These are phyloP conservation scores for Bettongia penicillata DNA, from an alignment of 2,113 vertebrate genomes.

Conservation along the genomic window DNA sequence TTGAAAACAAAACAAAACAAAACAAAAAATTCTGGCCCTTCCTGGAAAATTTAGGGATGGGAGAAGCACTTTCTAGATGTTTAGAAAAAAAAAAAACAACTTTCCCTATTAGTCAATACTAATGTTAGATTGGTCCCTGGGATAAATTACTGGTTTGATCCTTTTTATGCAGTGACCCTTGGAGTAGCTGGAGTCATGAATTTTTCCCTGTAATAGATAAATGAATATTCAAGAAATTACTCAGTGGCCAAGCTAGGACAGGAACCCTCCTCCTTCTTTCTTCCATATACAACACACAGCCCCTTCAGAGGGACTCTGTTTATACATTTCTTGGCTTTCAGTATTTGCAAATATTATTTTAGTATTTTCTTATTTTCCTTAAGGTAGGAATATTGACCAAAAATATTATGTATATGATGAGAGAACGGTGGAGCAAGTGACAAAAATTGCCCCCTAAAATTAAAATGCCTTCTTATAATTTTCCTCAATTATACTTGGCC, in stretches of 20 bases:
- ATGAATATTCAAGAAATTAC: neutral
- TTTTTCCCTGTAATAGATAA: neutral
- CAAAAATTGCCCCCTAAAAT: neutral
- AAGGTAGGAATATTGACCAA: neutral
- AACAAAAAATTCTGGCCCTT: neutral
- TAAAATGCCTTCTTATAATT: neutral
- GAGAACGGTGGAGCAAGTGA: neutral
- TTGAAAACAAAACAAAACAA: too few relatives aligned
- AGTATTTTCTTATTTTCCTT: neutral
- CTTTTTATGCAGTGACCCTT: neutral
- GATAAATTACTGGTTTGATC: neutral
- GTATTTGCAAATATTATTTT: neutral
- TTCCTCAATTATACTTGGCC: neutral
- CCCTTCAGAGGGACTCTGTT: neutral
- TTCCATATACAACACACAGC: neutral
- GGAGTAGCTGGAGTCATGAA: neutral
- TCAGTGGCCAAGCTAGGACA: neutral
- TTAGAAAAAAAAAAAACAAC: neutral
- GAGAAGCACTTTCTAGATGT: neutral
- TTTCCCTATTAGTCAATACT: neutral
- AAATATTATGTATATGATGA: neutral
- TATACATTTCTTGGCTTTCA: neutral
- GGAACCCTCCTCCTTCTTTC: neutral
- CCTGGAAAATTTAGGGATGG: neutral
- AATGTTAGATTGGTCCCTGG: neutral